Evolutionary conservation across 2,888 invertebrate species (phyloP), one percentile per base, ranked within the genome.

Genomic region (Bruchidius siliquastri): DNA sequence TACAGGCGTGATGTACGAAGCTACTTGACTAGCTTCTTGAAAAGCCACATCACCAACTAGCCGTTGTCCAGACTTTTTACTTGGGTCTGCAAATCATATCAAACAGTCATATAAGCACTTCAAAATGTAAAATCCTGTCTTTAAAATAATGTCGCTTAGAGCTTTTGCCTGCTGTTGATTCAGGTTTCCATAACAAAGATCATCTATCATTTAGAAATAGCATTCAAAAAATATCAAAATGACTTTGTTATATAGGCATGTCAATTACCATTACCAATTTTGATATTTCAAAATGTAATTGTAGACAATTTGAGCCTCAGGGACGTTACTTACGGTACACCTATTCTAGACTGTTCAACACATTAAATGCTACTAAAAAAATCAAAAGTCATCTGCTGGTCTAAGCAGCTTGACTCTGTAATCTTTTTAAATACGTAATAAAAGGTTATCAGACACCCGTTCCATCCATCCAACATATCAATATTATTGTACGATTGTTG

Each of bases 21-120:
- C 98, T 76, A 94, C 92, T 79, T 90, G 86, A 79, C 90, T 88
- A 4, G 94, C 98, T 84, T 94, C 95, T 21, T 88, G 90, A 88
- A 92, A 98, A 72, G 93, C 94, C 8, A 99, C 98, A 90, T 99
- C 99, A 72, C 99, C 99, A n/a, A 97, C 96, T 72, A 98, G 85
- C 21, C 94, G 91, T 81, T 93, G 92, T 0, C 97, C 97, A 74
- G 90, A 90, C 82, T 92, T 91, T 85, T 93, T 95, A 0, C 92
- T 89, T 0, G 92, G 79, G 88, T 96, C 96, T 96, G 82, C 67
- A 79, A 81, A 75, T 74, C 21, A 68, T n/a, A 21, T 21, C 22
- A 20, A 73, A 70, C 21, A 68, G 30, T 8, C 8, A 30, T 8
- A 6, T 30, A 30, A 8, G 30, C 49, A 49, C 1, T 49, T 4